Evolutionary conservation across 2,888 invertebrate species (phyloP), one percentile per base, ranked within the genome.

Genomic region (Drosophila fulvimacula): DNA sequence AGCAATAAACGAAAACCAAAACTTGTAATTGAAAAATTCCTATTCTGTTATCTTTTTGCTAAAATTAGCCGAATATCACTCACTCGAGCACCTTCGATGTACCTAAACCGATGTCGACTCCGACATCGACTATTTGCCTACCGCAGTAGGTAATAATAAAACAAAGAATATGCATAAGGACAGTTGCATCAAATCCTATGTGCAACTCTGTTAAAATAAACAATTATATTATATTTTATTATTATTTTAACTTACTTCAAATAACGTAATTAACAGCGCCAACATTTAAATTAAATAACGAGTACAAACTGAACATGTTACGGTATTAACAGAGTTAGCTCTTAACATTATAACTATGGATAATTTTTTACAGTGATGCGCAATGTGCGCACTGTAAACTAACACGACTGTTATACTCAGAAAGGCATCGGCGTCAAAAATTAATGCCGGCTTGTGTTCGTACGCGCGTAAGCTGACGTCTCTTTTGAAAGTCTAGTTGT

Each of bases 381-480:
- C 30, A 30, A 51, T 38, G 3, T 10, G 49, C 19, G n/a, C 15
- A 13, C 7, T 66, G 46, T 44, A 10, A 32, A 38, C 6, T 24
- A 52, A 38, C 55, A 66, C 1, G 7, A 5, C n/a, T 55, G 48
- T n/a, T 55, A 7, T 36, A 27, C 46, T 21, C 19, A 9, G 10
- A 60, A 27, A 6, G 2, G 21, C 27, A 39, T 34, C 59, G 57
- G 44, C 73, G 78, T 57, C 17, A 27, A 41, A 48, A 55, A 51
- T 17, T 51, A 64, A 13, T 42, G 32, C 9, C 21, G 61, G 78
- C 75, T 52, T 69, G 39, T 15, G 39, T 15, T 27, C 41, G 36
- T 44, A 60, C 21, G 79, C 79, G 74, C 60, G 59, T 65, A 74
- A 60, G 34, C 17, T 21, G 65, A 27, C 44, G 48, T 13, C 38